These are phyloP conservation scores for Macquaria australasica DNA, from an alignment of 2,113 vertebrate species.

Conservation along the genomic window DNA sequence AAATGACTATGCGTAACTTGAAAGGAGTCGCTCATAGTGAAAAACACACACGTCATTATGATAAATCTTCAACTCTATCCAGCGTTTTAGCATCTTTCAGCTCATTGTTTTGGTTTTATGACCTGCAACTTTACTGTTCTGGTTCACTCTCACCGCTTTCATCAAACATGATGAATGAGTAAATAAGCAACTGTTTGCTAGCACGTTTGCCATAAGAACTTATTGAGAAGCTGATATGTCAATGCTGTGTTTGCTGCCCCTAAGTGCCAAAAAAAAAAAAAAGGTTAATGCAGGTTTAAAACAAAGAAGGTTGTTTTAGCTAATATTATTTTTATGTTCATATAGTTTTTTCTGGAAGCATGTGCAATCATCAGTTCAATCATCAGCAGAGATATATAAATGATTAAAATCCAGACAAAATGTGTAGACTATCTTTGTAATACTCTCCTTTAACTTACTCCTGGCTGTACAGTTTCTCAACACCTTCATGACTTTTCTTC, in stretches of 20 bases:
- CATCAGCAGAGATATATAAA: neutral
- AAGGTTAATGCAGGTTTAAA: neutral
- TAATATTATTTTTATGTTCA: neutral
- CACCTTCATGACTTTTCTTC: neutral
- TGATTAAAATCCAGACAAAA: neutral
- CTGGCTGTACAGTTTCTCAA: neutral
- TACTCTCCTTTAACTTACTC: slow-evolving; percentile 1
- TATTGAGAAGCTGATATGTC: neutral
- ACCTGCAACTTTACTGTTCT: neutral
- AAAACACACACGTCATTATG: neutral
- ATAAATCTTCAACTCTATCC: neutral
- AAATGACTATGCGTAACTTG: neutral
- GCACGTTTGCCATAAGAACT: neutral
- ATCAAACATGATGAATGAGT: neutral
- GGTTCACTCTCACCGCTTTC: neutral
- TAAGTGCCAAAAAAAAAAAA: neutral
- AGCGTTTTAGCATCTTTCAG: neutral
- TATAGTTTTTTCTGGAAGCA: neutral
- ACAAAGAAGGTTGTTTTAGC: neutral
- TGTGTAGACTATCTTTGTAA: neutral
- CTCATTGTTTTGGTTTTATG: neutral
- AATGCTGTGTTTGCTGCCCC: no score
- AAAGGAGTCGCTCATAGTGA: neutral
- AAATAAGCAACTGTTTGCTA: neutral
- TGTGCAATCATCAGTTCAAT: no score